These are phyloP conservation scores for Sphyrna mokarran DNA, from an alignment of 2,113 vertebrate species.

Conservation along the genomic window DNA sequence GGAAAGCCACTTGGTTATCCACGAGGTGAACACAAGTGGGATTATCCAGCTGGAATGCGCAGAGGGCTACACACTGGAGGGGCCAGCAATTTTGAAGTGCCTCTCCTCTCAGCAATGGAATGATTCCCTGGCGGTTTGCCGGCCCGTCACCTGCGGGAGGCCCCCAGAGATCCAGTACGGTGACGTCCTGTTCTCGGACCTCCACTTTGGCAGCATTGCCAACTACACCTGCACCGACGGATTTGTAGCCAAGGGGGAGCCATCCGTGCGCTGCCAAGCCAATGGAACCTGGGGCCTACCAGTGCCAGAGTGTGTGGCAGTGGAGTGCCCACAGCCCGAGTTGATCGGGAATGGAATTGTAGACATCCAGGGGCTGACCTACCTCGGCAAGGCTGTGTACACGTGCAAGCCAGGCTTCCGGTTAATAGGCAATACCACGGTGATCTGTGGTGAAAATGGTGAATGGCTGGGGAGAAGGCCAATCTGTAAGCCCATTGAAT, in stretches of 20 bases:
- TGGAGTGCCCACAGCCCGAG: slow-evolving; percentile 87
- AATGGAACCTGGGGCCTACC: slow-evolving; percentile 76
- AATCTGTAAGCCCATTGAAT: slow-evolving; percentile 77
- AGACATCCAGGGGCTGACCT: slow-evolving; percentile 92
- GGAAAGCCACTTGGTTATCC: slow-evolving; percentile 81
- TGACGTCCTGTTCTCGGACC: slow-evolving; percentile 54
- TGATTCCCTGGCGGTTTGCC: slow-evolving; percentile 83
- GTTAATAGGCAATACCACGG: slow-evolving; percentile 75
- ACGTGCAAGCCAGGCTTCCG: slow-evolving; percentile 83
- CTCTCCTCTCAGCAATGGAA: slow-evolving; percentile 80
- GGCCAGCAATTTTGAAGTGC: slow-evolving; percentile 74
- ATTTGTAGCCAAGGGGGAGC: slow-evolving; percentile 68
- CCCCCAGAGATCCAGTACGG: slow-evolving; percentile 81
- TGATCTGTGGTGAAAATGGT: slow-evolving; percentile 84
- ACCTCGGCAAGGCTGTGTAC: slow-evolving; percentile 87
- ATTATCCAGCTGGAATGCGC: slow-evolving; percentile 79
- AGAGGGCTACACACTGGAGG: slow-evolving; percentile 75
- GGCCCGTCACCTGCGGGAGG: slow-evolving; percentile 67
- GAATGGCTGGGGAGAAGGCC: slow-evolving; percentile 87
- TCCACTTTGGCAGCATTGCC: slow-evolving; percentile 68
- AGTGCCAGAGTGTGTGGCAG: slow-evolving; percentile 79
- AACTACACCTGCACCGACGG: slow-evolving; percentile 81
- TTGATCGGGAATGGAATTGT: slow-evolving; percentile 83
- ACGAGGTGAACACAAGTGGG: slow-evolving; percentile 65
- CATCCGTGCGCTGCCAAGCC: slow-evolving; percentile 65